A percentile compares a stretch with the other conserved stretches of the same genome.
Conservation (phyloP, 2,888 invertebrate species). For the Melanostoma mellinum region DNA sequence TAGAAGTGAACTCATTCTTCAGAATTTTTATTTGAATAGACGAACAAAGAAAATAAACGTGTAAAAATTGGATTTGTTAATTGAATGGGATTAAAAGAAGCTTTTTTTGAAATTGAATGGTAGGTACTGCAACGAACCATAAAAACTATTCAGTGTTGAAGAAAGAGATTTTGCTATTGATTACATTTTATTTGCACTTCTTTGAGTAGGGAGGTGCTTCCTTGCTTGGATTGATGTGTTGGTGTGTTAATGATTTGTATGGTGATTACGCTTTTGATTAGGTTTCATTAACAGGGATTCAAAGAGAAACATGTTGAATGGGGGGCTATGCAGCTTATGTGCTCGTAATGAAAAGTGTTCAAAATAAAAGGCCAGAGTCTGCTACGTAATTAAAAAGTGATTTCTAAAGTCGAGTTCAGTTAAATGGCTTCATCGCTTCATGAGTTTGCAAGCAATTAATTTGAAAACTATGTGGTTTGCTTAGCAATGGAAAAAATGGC, state of each 20-base stretch:
- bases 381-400: too few species aligned
- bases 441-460: too few species aligned
- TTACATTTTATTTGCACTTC: conserved; percentile 39
- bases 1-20: conserved; percentile 7
- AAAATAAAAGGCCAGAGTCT: too few species aligned
- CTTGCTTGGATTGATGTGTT: conserved; percentile 4
- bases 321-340: not conserved
- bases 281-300: not conserved
- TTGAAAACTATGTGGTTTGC: too few species aligned
- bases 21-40: conserved; percentile 19
- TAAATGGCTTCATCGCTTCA: too few species aligned
- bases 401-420: too few species aligned
- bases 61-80: conserved; percentile 64
- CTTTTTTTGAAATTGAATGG: conserved; percentile 37
- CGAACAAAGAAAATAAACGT: conserved; percentile 12
- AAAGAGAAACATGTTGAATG: not conserved
- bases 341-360: too few species aligned
- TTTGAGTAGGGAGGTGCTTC: conserved; percentile 7
- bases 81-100: conserved; percentile 53
- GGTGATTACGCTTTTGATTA: conserved; percentile 12
- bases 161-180: conserved; percentile 44
- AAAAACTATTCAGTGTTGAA: conserved; percentile 9
- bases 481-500: too few species aligned
- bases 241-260: not conserved
- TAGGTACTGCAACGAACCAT: not conserved